Base-by-base conservation (phyloP, 2,797 vertebrate genomes). In the Pterois miles region DNA sequence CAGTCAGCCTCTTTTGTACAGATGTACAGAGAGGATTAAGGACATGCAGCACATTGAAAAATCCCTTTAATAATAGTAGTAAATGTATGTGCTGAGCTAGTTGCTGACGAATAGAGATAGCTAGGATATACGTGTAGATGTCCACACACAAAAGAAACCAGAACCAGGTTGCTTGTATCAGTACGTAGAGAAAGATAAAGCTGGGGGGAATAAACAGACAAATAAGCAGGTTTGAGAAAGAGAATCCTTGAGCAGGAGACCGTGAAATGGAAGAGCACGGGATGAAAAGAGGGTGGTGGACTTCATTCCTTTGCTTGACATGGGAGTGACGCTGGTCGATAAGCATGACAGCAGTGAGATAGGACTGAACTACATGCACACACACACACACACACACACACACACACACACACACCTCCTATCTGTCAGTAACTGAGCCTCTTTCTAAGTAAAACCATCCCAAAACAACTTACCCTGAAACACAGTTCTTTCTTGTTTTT, bases 201-300 rank as follows among this genome's bases (percentile, higher is more conserved):
- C 60, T 52, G 3, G 5, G 10, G 27, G 22, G 40, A 75, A 59
- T 52, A 60, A 71, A 43, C 29, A 70, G 48, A 62, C 66, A 66
- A 69, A 83, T 74, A 66, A 68, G 58, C 48, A 66, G 36, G 46
- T 68, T 62, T 82, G 18, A 56, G 22, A 52, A 60, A 65, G 59
- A 80, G 60, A 74, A 77, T 83, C 50, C 23, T 71, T 64, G 73
- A 74, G 60, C 74, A 84, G 60, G 78, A 76, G 33, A 76, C 63
- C 76, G 56, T 86, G 67, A 90, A 89, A 88, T 77, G 67, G 73
- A 76, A 53, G 50, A 64, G 58, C 46, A 54, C 23, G 46, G 66
- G 71, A 75, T 73, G 67, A 86, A 60, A 76, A 43, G 18, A 52
- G 48, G 71, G 40, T 40, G 38, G 67, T 62, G 57, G 64, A 69